Conservation (phyloP, 1,140 invertebrate genomes). For the Papilio polytes region DNA sequence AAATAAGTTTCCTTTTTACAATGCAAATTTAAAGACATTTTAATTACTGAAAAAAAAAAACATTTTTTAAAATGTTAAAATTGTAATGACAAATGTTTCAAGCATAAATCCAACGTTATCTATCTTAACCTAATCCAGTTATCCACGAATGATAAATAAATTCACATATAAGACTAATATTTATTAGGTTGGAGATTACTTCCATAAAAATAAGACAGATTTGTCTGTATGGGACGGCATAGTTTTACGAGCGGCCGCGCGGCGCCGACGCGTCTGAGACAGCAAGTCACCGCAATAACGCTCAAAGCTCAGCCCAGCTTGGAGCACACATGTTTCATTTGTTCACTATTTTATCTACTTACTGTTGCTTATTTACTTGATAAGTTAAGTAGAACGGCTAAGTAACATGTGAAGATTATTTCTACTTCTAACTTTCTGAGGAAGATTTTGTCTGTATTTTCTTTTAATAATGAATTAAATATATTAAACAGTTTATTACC, state of each 20-base stretch:
- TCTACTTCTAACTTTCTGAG: background rate
- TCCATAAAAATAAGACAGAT: constrained; percentile 25
- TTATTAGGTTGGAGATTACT: constrained; percentile 17
- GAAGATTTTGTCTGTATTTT: background rate
- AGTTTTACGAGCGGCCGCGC: constrained; percentile 14
- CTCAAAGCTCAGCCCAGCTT: background rate
- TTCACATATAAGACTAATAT: constrained; percentile 7
- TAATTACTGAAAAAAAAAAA: too few species aligned
- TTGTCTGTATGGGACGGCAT: constrained; percentile 8
- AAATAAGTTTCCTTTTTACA: too few species aligned
- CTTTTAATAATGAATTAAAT: background rate
- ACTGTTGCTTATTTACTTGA: background rate
- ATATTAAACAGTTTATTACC: background rate
- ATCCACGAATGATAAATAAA: background rate
- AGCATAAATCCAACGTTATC: background rate
- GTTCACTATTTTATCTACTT: constrained; percentile 9
- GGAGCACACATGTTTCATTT: constrained; percentile 26
- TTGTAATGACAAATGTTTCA: background rate
- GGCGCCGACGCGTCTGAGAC: background rate
- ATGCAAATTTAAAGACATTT: too few species aligned
- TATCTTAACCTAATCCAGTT: background rate
- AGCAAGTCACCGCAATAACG: constrained; percentile 5
- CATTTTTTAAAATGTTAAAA: too few species aligned
- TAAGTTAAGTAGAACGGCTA: constrained; percentile 14
- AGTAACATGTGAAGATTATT: constrained; percentile 6